Evolutionary conservation across 1,140 invertebrate genomes (phyloP).

Genomic region (Stratiolaelaps scimitus): DNA sequence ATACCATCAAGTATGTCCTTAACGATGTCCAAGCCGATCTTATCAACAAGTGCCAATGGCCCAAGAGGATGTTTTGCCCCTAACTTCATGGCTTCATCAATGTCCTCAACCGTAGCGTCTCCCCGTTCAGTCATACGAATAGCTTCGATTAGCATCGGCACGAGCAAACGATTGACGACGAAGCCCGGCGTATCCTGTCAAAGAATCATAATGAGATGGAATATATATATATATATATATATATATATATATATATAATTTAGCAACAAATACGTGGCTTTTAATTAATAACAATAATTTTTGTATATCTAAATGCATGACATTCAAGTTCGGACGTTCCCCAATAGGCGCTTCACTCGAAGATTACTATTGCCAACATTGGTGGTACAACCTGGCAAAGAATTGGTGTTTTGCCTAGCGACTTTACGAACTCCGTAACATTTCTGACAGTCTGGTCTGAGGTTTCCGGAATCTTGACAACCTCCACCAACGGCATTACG

Average conservation of each 20-base stretch:
- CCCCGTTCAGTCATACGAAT: constrained; percentile 46
- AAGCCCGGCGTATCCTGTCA: constrained; percentile 48
- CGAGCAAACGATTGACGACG: constrained; percentile 47
- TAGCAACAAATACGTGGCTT: too few relatives aligned
- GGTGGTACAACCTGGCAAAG: constrained; percentile 46
- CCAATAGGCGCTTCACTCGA: too few relatives aligned
- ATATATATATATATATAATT: too few relatives aligned
- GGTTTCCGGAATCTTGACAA: constrained; percentile 40
- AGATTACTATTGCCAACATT: too few relatives aligned
- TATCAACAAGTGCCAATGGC: constrained; percentile 47
- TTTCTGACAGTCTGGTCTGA: constrained; percentile 43
- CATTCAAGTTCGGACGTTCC: too few relatives aligned
- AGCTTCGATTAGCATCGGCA: constrained; percentile 47
- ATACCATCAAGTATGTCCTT: constrained; percentile 50
- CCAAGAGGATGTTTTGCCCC: constrained; percentile 49
- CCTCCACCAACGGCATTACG: constrained; percentile 49
- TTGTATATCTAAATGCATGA: too few relatives aligned
- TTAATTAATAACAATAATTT: too few relatives aligned
- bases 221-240: background rate
- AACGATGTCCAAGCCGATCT: constrained; percentile 48
- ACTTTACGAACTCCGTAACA: constrained; percentile 45
- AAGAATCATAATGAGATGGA: constrained; percentile 23
- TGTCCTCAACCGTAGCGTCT: constrained; percentile 44
- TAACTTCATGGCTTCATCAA: constrained; percentile 48
- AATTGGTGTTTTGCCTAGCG: constrained; percentile 47